These are phyloP conservation scores for Hydra vulgaris DNA, from an alignment of 30 jellyfish, hydroid and myxozoan species.

Conservation along the genomic window DNA sequence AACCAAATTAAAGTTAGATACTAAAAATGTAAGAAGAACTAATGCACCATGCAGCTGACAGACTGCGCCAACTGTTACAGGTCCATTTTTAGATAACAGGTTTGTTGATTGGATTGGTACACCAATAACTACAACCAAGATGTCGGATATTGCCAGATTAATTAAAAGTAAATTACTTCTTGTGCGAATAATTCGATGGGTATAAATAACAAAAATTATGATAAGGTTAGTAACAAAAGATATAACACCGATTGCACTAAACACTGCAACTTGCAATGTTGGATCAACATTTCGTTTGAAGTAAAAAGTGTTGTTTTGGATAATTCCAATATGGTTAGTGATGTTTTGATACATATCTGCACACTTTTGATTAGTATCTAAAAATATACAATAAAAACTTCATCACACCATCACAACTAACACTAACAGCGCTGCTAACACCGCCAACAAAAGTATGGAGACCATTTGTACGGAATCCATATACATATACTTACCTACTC, in stretches of 20 bases:
- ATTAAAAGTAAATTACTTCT: slow-evolving; percentile 4
- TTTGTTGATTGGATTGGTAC: slow-evolving; percentile 3
- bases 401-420: too few relatives aligned
- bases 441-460: too few relatives aligned
- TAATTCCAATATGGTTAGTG: too few relatives aligned
- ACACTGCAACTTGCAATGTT: slow-evolving; percentile 11
- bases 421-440: too few relatives aligned
- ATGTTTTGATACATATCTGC: too few relatives aligned
- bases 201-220: slow-evolving; percentile 3
- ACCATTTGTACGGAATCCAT: too few relatives aligned
- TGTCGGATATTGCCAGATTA: slow-evolving; percentile 17
- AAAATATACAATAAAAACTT: too few relatives aligned
- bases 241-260: slow-evolving; percentile 5
- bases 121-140: slow-evolving; percentile 10
- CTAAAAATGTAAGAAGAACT: slow-evolving; percentile 6
- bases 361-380: too few relatives aligned
- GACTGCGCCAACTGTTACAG: not conserved
- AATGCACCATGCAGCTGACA: slow-evolving; percentile 11
- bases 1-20: slow-evolving; percentile 1
- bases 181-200: slow-evolving; percentile 9
- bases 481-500: too few relatives aligned
- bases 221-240: slow-evolving; percentile 18
- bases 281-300: too few relatives aligned
- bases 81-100: not conserved
- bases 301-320: too few relatives aligned